These are phyloP conservation scores for Lates japonicus DNA, from an alignment of 2,797 vertebrate species.

Conservation along the genomic window DNA sequence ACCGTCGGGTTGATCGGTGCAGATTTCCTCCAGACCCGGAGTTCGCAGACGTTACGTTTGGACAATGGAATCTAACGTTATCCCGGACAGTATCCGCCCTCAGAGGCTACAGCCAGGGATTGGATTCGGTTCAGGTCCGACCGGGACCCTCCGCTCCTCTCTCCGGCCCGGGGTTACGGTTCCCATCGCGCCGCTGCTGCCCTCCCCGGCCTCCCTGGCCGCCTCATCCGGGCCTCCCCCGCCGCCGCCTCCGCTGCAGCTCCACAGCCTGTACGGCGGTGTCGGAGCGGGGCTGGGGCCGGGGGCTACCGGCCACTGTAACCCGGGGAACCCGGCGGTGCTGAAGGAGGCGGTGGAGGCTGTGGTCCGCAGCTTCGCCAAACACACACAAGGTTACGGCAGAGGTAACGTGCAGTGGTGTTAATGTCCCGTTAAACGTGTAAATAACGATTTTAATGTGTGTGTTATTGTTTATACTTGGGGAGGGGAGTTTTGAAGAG, in stretches of 20 bases:
- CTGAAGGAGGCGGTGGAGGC: conserved; percentile 97
- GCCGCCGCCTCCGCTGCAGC: conserved; percentile 86
- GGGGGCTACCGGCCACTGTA: conserved; percentile 77
- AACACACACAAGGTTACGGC: conserved; percentile 97
- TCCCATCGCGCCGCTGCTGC: conserved; percentile 81
- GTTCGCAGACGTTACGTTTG: conserved; percentile 68
- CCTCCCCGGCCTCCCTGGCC: conserved; percentile 83
- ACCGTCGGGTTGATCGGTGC: background rate
- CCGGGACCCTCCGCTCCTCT: conserved; percentile 89
- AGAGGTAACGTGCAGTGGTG: conserved; percentile 86
- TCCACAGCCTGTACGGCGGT: conserved; percentile 86
- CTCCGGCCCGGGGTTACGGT: conserved; percentile 90
- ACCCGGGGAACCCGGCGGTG: conserved; percentile 91
- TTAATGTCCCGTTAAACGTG: background rate
- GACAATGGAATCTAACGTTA: conserved; percentile 88
- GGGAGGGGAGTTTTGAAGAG: conserved; percentile 38
- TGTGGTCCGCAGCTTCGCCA: conserved; percentile 97
- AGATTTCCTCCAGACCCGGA: conserved; percentile 28
- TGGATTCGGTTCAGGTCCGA: conserved; percentile 81
- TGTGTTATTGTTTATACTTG: conserved; percentile 1
- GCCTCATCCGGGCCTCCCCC: conserved; percentile 80
- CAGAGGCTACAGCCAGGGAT: conserved; percentile 91
- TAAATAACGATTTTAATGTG: background rate
- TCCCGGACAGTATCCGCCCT: conserved; percentile 85
- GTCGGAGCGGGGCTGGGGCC: conserved; percentile 82